A percentile compares a stretch with the other conserved stretches of the same genome.
phyloP scores from a whole-genome alignment of 1,140 invertebrate species.

The Aphaenogaster ashmeadi region DNA sequence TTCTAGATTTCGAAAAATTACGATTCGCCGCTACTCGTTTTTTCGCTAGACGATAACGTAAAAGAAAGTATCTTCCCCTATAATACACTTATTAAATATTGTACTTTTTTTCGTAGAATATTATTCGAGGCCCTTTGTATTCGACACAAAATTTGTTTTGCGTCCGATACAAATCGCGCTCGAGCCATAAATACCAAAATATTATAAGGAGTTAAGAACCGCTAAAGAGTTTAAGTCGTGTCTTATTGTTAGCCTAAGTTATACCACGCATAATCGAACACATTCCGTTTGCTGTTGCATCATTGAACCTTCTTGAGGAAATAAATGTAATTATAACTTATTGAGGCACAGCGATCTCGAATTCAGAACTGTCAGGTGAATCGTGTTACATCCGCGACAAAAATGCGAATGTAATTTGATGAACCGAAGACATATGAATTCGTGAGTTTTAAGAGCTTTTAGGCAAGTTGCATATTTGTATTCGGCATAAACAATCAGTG shows the following conservation, averaged over 20 bases:
- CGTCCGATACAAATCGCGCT: slow-evolving; percentile 35
- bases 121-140: slow-evolving; percentile 48
- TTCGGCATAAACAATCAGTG: background rate
- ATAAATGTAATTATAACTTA: background rate
- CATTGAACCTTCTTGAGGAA: background rate
- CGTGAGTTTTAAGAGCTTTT: slow-evolving; percentile 11
- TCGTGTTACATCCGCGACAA: background rate
- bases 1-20: slow-evolving; percentile 62
- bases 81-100: slow-evolving; percentile 41
- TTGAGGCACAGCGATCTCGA: background rate
- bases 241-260: slow-evolving; percentile 64
- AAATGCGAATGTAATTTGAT: slow-evolving; percentile 3
- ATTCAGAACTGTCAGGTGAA: slow-evolving; percentile 9
- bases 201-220: slow-evolving; percentile 18
- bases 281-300: slow-evolving; percentile 30
- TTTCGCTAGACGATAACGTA: slow-evolving; percentile 42
- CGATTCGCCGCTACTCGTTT: slow-evolving; percentile 44
- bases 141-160: slow-evolving; percentile 12
- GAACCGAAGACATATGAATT: background rate
- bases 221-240: slow-evolving; percentile 64
- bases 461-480: slow-evolving; percentile 38
- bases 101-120: slow-evolving; percentile 57
- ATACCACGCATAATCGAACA: background rate
- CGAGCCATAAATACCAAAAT: slow-evolving; percentile 30
- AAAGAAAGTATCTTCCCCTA: slow-evolving; percentile 32